These are phyloP conservation scores for Bellardia pandia DNA, from an alignment of 2,888 invertebrate species.

Conservation along the genomic window DNA sequence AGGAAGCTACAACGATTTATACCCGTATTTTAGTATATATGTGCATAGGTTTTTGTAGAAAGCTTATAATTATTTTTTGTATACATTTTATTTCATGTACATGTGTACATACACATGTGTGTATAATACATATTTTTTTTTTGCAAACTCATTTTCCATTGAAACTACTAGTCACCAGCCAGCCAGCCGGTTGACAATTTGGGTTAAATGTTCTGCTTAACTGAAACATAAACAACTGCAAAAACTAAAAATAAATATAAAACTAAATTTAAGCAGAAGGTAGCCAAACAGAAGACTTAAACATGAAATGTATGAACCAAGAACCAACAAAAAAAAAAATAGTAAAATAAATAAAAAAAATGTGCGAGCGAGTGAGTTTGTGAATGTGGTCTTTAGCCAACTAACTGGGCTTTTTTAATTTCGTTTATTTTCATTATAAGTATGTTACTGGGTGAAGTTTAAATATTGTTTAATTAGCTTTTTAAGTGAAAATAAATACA, in stretches of 20 bases:
- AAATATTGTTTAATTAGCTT: conserved; percentile 33
- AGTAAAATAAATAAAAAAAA: conserved; percentile 11
- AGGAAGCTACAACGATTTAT: conserved; percentile 6
- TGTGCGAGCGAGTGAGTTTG: background rate
- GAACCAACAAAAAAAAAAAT: conserved; percentile 16
- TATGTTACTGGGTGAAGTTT: conserved; percentile 71
- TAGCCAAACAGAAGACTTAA: conserved; percentile 15
- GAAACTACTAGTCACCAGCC: conserved; percentile 23
- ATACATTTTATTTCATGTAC: conserved; percentile 19
- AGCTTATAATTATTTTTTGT: conserved; percentile 18
- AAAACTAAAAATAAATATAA: conserved; percentile 20
- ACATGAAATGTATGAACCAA: conserved; percentile 12
- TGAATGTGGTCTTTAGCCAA: conserved; percentile 23
- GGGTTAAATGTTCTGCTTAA: conserved; percentile 64
- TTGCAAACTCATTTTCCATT: conserved; percentile 55
- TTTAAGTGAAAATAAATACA: background rate
- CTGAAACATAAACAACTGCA: conserved; percentile 48
- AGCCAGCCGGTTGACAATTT: conserved; percentile 64
- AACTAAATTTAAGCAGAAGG: conserved; percentile 34
- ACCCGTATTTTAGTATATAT: conserved; percentile 15
- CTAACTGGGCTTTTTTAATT: conserved; percentile 31
- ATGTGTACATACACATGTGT: background rate
- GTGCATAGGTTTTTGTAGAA: conserved; percentile 24
- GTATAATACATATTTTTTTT: conserved; percentile 13
- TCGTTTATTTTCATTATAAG: conserved; percentile 36